Base-by-base conservation (phyloP, 2,797 vertebrate genomes). In the Leucoraja ocellata region DNA sequence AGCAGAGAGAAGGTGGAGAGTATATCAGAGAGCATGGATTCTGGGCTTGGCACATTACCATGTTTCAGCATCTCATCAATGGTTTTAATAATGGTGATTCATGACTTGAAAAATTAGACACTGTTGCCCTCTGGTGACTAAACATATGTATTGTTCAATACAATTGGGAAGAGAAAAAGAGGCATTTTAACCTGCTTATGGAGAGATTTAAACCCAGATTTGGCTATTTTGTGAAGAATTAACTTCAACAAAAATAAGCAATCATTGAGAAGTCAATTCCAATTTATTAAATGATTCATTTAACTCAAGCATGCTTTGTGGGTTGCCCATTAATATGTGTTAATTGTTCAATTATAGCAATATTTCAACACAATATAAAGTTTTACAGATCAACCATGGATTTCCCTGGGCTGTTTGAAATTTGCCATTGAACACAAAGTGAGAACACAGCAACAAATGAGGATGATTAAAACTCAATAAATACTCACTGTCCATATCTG, bases 81-180 rank as follows among this genome's bases (percentile, higher is more conserved):
- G 21, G 32, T 73, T 23, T 92, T n/a, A 13, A 14, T 46, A 74
- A 71, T 39, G 36, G 8, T 46, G 65, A 74, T 39, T 74, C 68
- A 46, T 46, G 39, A 91, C 9, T 10, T 92, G 71, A 92, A 92
- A 74, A 73, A 76, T 92, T 76, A 58, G 73, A 46, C 71, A 76
- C 46, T 92, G 23, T 92, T 92, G 90, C 90, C 90, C 90, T 92
- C 90, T 76, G 28, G 84, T 88, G 84, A 65, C 63, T 68, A 68
- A 88, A 68, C 7, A 88, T 36, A n/a, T n/a, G 65, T 4, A 68
- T 88, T 88, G 32, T 2, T 68, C n/a, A 8, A 1, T 88, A 8
- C 65, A 61, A 88, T 7, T 81, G 79, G 32, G 32, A 32, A 65
- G n/a, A 16, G n/a, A 0, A 61, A 65, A 28, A n/a, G 54, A 58